phyloP scores from a whole-genome alignment of 1,140 invertebrate species.

The Aphelenchoides fujianensis region DNA sequence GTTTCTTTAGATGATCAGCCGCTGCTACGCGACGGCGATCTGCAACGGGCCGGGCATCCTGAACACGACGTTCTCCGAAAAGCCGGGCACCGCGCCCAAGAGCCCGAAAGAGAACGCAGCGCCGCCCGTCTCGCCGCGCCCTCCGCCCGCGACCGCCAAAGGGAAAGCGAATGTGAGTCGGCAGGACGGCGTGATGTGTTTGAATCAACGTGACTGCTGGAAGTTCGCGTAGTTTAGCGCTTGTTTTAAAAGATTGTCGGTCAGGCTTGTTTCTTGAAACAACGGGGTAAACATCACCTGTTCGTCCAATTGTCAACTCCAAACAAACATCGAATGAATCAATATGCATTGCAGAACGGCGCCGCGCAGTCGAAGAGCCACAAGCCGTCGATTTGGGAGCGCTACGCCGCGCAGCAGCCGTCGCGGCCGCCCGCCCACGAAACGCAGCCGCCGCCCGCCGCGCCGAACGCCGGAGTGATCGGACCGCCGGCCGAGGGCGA shows the following conservation, averaged over 20 bases:
- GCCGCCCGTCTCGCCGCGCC: conserved; percentile 8
- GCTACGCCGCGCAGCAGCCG: conserved; percentile 22
- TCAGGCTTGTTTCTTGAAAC: too few relatives aligned
- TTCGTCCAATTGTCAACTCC: too few relatives aligned
- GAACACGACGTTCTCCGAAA: conserved; percentile 44
- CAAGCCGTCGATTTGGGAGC: conserved; percentile 17
- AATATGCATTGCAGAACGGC: background rate
- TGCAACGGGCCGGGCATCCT: conserved; percentile 53
- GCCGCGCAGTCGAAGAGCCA: background rate
- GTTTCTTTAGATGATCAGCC: conserved; percentile 52
- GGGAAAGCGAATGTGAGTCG: conserved; percentile 6
- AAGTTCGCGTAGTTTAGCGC: too few relatives aligned
- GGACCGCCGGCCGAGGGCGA: conserved; percentile 24
- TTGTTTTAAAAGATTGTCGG: too few relatives aligned
- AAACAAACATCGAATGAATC: too few relatives aligned
- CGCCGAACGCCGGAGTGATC: conserved; percentile 25
- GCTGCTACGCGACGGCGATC: conserved; percentile 57
- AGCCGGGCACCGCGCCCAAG: conserved; percentile 4
- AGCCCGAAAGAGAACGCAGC: conserved; percentile 15
- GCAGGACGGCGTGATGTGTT: too few relatives aligned
- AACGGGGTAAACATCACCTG: too few relatives aligned
- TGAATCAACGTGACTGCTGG: too few relatives aligned
- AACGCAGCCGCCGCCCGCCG: conserved; percentile 8
- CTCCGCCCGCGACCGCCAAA: conserved; percentile 10
- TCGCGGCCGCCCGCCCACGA: conserved; percentile 11